Evolutionary conservation across 2,888 invertebrate genomes (phyloP).

Genomic region (Parochlus steinenii): DNA sequence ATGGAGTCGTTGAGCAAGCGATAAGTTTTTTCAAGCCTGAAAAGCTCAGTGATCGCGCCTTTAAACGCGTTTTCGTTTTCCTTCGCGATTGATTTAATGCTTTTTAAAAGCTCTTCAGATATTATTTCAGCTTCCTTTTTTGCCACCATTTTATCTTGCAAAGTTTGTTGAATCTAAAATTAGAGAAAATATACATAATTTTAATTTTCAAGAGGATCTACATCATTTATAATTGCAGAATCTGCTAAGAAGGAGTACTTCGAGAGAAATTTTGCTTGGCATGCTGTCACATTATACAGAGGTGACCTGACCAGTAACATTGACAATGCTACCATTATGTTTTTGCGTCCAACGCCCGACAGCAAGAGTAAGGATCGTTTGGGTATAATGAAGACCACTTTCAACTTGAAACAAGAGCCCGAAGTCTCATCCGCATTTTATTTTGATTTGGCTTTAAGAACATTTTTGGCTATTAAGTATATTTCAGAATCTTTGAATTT

Average conservation of each 20-base stretch:
- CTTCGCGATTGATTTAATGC: too few species aligned
- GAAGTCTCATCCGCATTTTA: conserved; percentile 72
- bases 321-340: conserved; percentile 59
- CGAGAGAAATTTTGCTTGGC: conserved; percentile 76
- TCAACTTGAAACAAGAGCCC: conserved; percentile 50
- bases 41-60: conserved; percentile 9
- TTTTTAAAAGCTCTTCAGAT: too few species aligned
- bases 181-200: background rate
- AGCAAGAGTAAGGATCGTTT: conserved; percentile 50
- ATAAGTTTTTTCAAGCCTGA: conserved; percentile 13
- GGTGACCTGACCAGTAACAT: conserved; percentile 58
- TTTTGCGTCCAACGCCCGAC: conserved; percentile 53
- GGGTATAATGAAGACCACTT: conserved; percentile 51
- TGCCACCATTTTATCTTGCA: background rate
- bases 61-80: too few species aligned
- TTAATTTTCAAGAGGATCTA: too few species aligned
- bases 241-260: conserved; percentile 62
- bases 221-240: conserved; percentile 18
- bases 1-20: conserved; percentile 72
- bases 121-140: background rate
- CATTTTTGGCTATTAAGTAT: conserved; percentile 58
- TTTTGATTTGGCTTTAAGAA: conserved; percentile 63
- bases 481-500: background rate
- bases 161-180: background rate
- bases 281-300: conserved; percentile 60